These are phyloP conservation scores for Spialia ferax DNA, from an alignment of 2,888 invertebrate species.

Conservation along the genomic window DNA sequence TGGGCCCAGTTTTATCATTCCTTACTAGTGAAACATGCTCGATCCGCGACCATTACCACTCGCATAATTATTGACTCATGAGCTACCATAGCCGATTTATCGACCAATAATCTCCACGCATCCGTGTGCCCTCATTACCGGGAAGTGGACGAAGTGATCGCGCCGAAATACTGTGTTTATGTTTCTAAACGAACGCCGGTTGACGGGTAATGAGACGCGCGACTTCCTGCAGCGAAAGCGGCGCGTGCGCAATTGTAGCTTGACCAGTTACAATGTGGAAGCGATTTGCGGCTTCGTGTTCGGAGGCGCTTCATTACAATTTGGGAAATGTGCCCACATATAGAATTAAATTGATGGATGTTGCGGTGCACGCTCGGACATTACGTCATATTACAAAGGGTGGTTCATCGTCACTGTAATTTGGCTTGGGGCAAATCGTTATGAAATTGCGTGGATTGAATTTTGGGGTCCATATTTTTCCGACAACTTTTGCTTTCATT, in stretches of 20 bases:
- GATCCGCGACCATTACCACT: constrained; percentile 45
- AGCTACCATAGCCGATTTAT: constrained; percentile 45
- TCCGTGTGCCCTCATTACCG: constrained; percentile 46
- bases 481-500: constrained; percentile 14
- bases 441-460: constrained; percentile 26
- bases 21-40: constrained; percentile 40
- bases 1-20: constrained; percentile 31
- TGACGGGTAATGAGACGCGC: constrained; percentile 46
- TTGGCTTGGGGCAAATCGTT: constrained; percentile 27
- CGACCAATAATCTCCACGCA: constrained; percentile 44
- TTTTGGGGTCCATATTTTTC: constrained; percentile 31
- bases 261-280: constrained; percentile 40
- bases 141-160: constrained; percentile 40
- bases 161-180: constrained; percentile 49
- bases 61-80: constrained; percentile 48
- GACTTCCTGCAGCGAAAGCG: constrained; percentile 45
- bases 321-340: constrained; percentile 13
- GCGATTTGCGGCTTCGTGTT: constrained; percentile 44
- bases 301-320: constrained; percentile 36
- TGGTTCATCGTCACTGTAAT: constrained; percentile 31
- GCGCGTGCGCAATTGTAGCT: constrained; percentile 49
- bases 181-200: constrained; percentile 44
- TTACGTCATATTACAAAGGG: constrained; percentile 18
- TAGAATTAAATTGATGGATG: constrained; percentile 26
- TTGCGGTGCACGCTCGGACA: constrained; percentile 20